These are phyloP conservation scores for Oreochromis mossambicus DNA, from an alignment of 2,797 vertebrate genomes.

Conservation along the genomic window DNA sequence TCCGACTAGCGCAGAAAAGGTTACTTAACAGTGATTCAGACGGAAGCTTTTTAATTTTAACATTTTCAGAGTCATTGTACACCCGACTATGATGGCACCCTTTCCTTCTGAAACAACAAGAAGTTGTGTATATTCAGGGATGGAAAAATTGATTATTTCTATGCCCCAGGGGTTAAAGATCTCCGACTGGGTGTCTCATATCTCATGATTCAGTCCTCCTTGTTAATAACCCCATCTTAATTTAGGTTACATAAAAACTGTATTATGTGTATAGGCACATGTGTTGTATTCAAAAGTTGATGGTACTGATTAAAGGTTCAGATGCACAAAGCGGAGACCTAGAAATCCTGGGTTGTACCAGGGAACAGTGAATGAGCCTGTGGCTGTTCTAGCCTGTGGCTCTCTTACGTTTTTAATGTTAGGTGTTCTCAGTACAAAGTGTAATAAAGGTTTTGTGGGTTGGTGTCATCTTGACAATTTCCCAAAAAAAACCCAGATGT, in stretches of 20 bases:
- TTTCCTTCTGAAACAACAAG: background rate
- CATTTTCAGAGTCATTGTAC: background rate
- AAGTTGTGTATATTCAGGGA: background rate
- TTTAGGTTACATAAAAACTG: background rate
- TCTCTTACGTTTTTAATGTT: background rate
- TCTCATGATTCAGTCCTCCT: background rate
- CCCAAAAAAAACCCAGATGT: background rate
- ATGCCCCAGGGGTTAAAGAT: conserved; percentile 30
- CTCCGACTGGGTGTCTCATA: conserved; percentile 4
- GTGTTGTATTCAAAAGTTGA: background rate
- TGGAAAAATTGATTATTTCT: conserved; percentile 36
- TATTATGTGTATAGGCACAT: background rate
- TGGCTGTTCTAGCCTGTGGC: background rate
- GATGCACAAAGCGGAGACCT: background rate
- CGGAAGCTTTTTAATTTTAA: background rate
- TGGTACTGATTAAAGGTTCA: background rate
- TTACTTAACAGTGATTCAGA: background rate
- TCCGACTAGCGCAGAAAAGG: background rate
- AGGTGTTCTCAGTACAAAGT: background rate
- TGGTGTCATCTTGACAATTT: background rate
- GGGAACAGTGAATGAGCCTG: background rate
- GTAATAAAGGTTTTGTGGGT: background rate
- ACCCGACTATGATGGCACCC: background rate
- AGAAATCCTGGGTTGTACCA: background rate
- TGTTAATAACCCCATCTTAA: background rate